phyloP scores from a whole-genome alignment of 2,888 invertebrate genomes.

The Eristalis tenax region DNA sequence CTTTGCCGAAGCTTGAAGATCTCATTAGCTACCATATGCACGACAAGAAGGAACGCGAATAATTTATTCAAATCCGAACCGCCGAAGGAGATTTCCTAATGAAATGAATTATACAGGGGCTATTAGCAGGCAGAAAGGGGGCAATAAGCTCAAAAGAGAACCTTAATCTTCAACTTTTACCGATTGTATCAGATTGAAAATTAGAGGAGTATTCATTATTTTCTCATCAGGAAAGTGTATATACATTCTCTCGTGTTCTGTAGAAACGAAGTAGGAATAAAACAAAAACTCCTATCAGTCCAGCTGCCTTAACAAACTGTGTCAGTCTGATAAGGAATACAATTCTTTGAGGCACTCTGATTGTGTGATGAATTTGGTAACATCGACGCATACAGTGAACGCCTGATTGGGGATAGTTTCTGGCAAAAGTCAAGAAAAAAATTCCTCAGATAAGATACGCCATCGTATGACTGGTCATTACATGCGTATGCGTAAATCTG shows the following conservation, averaged over 20 bases:
- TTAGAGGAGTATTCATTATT: not conserved
- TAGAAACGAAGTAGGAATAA: not conserved
- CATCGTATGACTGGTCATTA: not conserved
- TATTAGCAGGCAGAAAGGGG: not conserved
- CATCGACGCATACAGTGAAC: not conserved
- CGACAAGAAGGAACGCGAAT: not conserved
- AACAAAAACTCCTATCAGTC: conserved; percentile 22
- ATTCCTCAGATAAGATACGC: not conserved
- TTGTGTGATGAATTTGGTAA: conserved; percentile 21
- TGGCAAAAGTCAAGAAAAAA: not conserved
- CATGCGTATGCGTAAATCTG: not conserved
- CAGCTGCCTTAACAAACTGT: conserved; percentile 46
- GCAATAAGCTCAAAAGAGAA: not conserved
- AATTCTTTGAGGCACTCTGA: not conserved
- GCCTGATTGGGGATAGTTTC: not conserved
- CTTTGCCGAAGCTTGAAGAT: not conserved
- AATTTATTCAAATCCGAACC: conserved; percentile 21
- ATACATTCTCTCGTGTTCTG: not conserved
- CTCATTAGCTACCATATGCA: not conserved
- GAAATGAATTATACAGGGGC: not conserved
- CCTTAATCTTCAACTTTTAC: not conserved
- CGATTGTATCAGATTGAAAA: not conserved
- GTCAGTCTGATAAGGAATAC: conserved; percentile 47
- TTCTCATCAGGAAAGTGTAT: not conserved
- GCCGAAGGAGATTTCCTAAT: not conserved